Evolutionary conservation across 1,140 invertebrate genomes (phyloP).

Genomic region (Drosophila simulans): DNA sequence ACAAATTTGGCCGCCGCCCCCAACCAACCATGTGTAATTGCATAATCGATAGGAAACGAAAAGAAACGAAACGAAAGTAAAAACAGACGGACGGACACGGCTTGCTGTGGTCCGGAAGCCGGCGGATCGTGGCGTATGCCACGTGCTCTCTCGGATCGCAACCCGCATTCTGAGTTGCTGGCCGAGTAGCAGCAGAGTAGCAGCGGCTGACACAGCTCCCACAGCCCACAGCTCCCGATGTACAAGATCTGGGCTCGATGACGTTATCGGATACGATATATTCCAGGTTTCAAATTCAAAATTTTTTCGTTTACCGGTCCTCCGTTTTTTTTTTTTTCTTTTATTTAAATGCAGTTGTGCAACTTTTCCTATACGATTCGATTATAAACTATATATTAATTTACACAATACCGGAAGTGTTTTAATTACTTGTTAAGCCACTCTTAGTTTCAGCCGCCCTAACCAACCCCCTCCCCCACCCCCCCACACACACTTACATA

Average conservation of each 20-base stretch:
- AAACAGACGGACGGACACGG: neutral
- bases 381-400: conserved; percentile 21
- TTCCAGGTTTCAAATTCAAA: conserved; percentile 8
- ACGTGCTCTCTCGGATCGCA: conserved; percentile 2
- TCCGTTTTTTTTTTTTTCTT: neutral
- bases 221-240: neutral
- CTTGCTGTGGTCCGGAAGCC: neutral
- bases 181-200: neutral
- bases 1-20: neutral
- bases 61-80: neutral
- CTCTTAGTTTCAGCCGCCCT: conserved; percentile 1
- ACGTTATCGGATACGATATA: neutral
- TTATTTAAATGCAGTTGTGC: neutral
- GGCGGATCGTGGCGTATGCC: neutral
- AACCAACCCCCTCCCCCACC: too few species aligned
- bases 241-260: neutral
- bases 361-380: conserved; percentile 10
- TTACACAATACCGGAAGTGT: conserved; percentile 12
- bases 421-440: conserved; percentile 20
- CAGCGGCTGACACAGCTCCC: neutral
- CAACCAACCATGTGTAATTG: conserved; percentile 30
- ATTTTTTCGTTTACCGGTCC: conserved; percentile 8
- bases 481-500: too few species aligned
- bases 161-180: conserved; percentile 1
- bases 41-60: conserved; percentile 22